Percentiles rank a stretch among this genome's conserved stretches.
These are phyloP conservation scores for Aythya baeri DNA, from an alignment of 2,113 vertebrate species.

Conservation along the genomic window DNA sequence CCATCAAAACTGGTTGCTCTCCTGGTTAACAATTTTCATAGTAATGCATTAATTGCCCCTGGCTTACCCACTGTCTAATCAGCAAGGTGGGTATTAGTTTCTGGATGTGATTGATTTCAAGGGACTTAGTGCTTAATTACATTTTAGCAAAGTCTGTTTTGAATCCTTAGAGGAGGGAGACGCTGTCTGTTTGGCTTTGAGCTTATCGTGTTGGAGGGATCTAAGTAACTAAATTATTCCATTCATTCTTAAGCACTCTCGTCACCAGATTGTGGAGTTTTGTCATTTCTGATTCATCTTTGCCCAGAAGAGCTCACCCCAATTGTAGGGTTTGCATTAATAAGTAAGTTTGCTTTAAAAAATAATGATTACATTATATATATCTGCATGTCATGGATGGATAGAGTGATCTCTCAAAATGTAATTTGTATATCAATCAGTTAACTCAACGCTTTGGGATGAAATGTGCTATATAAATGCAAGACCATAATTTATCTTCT, in stretches of 20 bases:
- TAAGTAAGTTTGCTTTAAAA: slow-evolving; percentile 67
- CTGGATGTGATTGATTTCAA: slow-evolving; percentile 78
- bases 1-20: slow-evolving; percentile 29
- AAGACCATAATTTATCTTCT: slow-evolving; percentile 37
- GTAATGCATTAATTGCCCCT: slow-evolving; percentile 64
- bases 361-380: slow-evolving; percentile 49
- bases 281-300: slow-evolving; percentile 65
- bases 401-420: slow-evolving; percentile 11
- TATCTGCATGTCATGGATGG: slow-evolving; percentile 11
- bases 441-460: background rate
- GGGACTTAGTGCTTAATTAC: slow-evolving; percentile 78
- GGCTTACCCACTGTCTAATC: slow-evolving; percentile 69
- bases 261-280: background rate
- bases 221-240: slow-evolving; percentile 52
- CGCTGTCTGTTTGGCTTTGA: slow-evolving; percentile 67
- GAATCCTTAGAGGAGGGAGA: slow-evolving; percentile 67
- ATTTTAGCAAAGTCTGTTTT: slow-evolving; percentile 69
- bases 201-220: slow-evolving; percentile 50
- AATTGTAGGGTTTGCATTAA: slow-evolving; percentile 55
- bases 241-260: slow-evolving; percentile 29
- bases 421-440: slow-evolving; percentile 63
- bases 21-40: slow-evolving; percentile 45
- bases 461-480: slow-evolving; percentile 54
- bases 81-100: slow-evolving; percentile 74
- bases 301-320: slow-evolving; percentile 56